A percentile compares a stretch with the other conserved stretches of the same genome.
Evolutionary conservation across 2,113 vertebrate species (phyloP).

Genomic region (Marmota monax): DNA sequence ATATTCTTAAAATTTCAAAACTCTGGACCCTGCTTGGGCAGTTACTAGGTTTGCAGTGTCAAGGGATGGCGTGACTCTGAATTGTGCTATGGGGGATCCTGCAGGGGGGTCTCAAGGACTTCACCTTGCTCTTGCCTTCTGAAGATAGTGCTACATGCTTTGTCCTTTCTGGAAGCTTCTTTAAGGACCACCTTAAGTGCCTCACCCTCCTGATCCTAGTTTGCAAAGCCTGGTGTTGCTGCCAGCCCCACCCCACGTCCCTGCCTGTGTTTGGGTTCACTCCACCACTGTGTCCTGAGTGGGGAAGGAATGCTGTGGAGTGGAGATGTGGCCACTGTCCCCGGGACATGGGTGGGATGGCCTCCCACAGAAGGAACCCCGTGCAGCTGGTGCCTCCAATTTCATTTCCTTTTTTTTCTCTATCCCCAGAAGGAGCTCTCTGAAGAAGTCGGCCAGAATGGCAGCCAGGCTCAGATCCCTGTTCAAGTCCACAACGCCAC

Average conservation of each 20-base stretch:
- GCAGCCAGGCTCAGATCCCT: slow-evolving; percentile 73
- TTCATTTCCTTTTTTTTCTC: not conserved
- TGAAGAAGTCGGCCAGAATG: not conserved
- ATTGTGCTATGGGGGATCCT: not conserved
- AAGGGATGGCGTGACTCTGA: not conserved
- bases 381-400: not conserved
- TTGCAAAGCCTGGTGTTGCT: not conserved
- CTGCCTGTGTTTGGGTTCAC: not conserved
- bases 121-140: not conserved
- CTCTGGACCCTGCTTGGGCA: not conserved
- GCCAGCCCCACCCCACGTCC: not conserved
- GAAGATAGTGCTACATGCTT: not conserved
- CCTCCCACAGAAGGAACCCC: not conserved
- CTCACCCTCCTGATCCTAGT: no score
- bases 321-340: not conserved
- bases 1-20: not conserved
- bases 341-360: not conserved
- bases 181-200: not conserved
- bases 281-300: not conserved
- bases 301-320: not conserved
- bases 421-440: slow-evolving; percentile 79
- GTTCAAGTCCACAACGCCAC: slow-evolving; percentile 90
- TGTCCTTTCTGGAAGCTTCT: not conserved
- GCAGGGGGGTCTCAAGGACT: not conserved
- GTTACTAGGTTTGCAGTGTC: rapidly evolving